A percentile compares a stretch with the other conserved stretches of the same genome.
phyloP scores from a whole-genome alignment of 1,140 invertebrate genomes.

The Gonioctena quinquepunctata region DNA sequence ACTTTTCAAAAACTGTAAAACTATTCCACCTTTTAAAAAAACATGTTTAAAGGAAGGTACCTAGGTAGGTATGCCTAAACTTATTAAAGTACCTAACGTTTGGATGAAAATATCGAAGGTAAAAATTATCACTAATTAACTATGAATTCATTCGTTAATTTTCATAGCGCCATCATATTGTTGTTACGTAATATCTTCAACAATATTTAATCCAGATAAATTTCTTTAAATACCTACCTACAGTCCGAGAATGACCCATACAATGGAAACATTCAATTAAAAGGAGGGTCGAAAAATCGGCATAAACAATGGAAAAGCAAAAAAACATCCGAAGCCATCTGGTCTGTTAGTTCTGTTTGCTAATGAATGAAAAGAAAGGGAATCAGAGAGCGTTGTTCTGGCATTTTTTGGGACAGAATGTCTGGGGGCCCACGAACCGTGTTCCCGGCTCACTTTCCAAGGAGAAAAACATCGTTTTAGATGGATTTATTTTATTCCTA shows the following conservation, averaged over 20 bases:
- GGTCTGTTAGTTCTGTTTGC: conserved; percentile 21
- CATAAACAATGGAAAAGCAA: conserved; percentile 17
- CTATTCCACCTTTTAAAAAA: no score
- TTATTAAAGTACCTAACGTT: no score
- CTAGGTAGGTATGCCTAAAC: no score
- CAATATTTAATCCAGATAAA: background rate
- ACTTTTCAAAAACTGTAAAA: no score
- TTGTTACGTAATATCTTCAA: background rate
- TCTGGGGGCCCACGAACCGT: conserved; percentile 74
- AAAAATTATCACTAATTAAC: no score
- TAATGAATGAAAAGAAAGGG: conserved; percentile 47
- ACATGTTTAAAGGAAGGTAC: no score
- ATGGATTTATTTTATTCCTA: no score
- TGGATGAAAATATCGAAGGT: no score
- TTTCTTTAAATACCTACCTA: background rate
- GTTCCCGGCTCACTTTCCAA: conserved; percentile 69
- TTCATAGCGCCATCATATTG: background rate
- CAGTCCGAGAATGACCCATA: background rate
- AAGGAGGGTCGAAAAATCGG: conserved; percentile 7
- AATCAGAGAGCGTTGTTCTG: conserved; percentile 68
- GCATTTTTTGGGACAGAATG: conserved; percentile 83
- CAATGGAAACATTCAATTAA: background rate
- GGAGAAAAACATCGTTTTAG: no score
- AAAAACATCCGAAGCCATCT: conserved; percentile 37
- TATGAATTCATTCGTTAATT: no score